These are phyloP conservation scores for Dryoscopus gambensis DNA, from an alignment of 2,113 vertebrate species.

Conservation along the genomic window DNA sequence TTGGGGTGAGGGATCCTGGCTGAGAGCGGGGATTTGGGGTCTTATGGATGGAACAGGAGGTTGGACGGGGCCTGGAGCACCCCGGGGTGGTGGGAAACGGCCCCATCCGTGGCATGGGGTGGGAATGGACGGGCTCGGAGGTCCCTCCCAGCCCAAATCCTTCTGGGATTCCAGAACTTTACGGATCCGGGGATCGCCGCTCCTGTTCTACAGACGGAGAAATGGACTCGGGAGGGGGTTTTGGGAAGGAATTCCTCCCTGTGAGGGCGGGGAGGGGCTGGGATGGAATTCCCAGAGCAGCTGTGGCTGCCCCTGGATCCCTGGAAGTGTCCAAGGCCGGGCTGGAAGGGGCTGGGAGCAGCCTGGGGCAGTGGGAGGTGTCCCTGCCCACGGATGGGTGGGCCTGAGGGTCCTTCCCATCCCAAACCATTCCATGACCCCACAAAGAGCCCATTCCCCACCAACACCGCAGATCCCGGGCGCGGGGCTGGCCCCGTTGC, in stretches of 20 bases:
- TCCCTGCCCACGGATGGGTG: no score
- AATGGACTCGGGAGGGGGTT: no score
- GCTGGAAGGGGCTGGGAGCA: neutral
- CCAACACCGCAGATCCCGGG: accelerated
- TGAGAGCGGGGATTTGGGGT: accelerated
- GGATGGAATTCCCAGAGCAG: neutral
- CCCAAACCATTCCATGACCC: neutral
- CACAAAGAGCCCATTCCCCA: accelerated
- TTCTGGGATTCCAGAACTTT: neutral
- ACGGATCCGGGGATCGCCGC: no score
- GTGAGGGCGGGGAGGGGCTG: neutral
- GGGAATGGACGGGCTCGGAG: neutral
- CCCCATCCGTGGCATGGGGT: neutral
- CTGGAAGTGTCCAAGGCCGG: neutral
- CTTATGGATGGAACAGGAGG: accelerated
- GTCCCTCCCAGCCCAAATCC: neutral
- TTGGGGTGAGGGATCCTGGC: neutral
- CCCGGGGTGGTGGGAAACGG: neutral
- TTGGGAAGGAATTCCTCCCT: no score
- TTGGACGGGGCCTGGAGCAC: accelerated
- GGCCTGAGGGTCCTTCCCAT: neutral
- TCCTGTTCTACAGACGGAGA: neutral
- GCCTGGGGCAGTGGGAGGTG: accelerated
- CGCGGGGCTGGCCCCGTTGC: accelerated
- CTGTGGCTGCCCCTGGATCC: neutral